Base-by-base conservation (phyloP, 2,888 invertebrate species). In the Nemotelus pantherinus region DNA sequence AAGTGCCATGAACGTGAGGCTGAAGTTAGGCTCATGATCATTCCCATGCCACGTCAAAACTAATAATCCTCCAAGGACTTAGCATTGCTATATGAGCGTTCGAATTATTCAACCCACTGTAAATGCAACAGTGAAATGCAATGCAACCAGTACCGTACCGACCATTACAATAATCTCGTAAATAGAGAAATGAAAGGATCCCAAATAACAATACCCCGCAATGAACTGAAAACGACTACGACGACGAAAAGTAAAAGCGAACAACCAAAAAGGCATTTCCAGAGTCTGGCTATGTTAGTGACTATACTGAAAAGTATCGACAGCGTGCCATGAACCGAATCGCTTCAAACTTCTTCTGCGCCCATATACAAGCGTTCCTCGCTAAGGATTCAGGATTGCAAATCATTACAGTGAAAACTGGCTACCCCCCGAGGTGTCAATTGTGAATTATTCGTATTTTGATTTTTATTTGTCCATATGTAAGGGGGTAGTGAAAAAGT, bases 381-480 rank as follows among this genome's bases (percentile, higher is more conserved):
- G 43, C 39, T 63, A 63, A 63, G 58, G 65, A 72, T 63, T 53
- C 25, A 41, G 25, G 25, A 25, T 25, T 25, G 25, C 25, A 55
- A 77, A 77, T 64, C 64, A 65, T 72, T 64, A 64, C 45, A 72
- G 50, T 70, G 71, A 58, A 77, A 76, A 65, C 64, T 43, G 55
- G 43, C 76, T 67, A 80, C 79, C 80, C 81, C 81, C 81, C 79
- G 78, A 81, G 81, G 81, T 81, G 81, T 80, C 80, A 79, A 78
- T 77, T 78, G 68, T 80, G 79, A 81, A 80, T 80, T 79, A 80
- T 80, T 79, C 78, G 71, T 77, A 79, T 79, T 77, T 78, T 79
- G 79, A 79, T 78, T 79, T 67, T 76, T 64, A 76, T 65, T 74
- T 74, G 60, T 70, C 25, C 53, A 47, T 45, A 76, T 63, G 41